phyloP scores from a whole-genome alignment of 1,140 invertebrate species.

The Zaprionus kolodkinae region DNA sequence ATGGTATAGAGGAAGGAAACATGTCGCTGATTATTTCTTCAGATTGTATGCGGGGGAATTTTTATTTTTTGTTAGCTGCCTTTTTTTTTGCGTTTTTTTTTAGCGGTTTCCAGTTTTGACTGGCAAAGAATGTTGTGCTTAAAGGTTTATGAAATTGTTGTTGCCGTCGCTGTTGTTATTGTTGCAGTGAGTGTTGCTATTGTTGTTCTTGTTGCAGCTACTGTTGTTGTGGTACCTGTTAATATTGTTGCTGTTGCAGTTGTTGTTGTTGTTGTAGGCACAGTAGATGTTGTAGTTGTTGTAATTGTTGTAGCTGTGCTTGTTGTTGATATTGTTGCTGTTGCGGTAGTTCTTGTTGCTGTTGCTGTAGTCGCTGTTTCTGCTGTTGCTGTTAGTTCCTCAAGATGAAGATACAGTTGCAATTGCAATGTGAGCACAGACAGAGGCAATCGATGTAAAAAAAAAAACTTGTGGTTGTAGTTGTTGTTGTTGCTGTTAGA shows the following conservation, averaged over 20 bases:
- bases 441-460: slow-evolving; percentile 59
- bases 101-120: slow-evolving; percentile 7
- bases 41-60: neutral
- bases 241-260: neutral
- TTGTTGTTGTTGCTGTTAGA: slow-evolving; percentile 10
- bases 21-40: slow-evolving; percentile 7
- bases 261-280: neutral
- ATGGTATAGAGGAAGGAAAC: neutral
- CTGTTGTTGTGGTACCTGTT: neutral
- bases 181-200: neutral
- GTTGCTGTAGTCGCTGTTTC: neutral
- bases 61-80: neutral
- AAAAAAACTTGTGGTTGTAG: slow-evolving; percentile 35
- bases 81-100: neutral
- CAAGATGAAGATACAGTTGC: slow-evolving; percentile 24
- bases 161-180: slow-evolving; percentile 1
- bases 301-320: neutral
- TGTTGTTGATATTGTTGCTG: neutral
- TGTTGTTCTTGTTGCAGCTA: neutral
- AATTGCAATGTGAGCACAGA: neutral
- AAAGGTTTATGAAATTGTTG: slow-evolving; percentile 1
- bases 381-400: neutral
- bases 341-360: neutral
- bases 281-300: neutral
- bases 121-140: neutral